A percentile compares a stretch with the other conserved stretches of the same genome.
Conservation (phyloP, 2,888 invertebrate species). For the Agrilus mali region DNA sequence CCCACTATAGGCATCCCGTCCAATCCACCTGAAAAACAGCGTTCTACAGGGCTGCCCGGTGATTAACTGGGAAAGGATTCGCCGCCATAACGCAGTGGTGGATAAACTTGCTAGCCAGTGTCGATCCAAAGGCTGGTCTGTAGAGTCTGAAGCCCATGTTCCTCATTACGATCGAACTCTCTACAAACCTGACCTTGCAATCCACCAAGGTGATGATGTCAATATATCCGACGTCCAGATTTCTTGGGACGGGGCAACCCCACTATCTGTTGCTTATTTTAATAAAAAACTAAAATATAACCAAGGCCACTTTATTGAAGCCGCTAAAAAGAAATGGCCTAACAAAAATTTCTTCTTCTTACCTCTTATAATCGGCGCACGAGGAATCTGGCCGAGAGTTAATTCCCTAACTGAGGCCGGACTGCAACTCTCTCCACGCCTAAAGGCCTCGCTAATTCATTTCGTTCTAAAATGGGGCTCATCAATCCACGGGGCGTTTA, state of each 20-base stretch:
- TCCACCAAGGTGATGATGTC: conserved; percentile 4
- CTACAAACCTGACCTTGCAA: conserved; percentile 14
- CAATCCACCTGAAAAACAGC: conserved; percentile 2
- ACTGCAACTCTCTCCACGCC: conserved; percentile 1
- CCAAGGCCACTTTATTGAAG: conserved; percentile 12
- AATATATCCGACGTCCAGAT: conserved; percentile 8
- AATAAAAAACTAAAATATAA: conserved; percentile 12
- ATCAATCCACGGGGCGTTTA: conserved; percentile 8
- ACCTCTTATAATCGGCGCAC: conserved; percentile 15
- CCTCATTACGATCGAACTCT: conserved; percentile 12
- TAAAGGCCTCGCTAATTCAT: conserved; percentile 9
- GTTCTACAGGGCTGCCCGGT: conserved; percentile 10
- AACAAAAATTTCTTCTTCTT: conserved; percentile 3
- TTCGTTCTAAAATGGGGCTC: conserved; percentile 11
- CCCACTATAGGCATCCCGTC: conserved; percentile 9
- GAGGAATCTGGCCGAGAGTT: conserved; percentile 16
- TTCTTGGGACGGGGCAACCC: conserved; percentile 9
- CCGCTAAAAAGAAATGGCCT: conserved; percentile 10
- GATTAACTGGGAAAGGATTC: conserved; percentile 8
- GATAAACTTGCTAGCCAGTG: conserved; percentile 11
- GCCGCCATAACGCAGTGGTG: conserved; percentile 13
- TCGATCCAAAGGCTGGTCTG: conserved; percentile 2
- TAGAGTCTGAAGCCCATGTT: conserved; percentile 15
- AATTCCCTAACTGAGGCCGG: conserved; percentile 5
- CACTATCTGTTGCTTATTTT: conserved; percentile 4